Percentiles rank a stretch among this genome's conserved stretches.
phyloP scores from a whole-genome alignment of 2,888 invertebrate genomes.

The Ornithoptera alexandrae region DNA sequence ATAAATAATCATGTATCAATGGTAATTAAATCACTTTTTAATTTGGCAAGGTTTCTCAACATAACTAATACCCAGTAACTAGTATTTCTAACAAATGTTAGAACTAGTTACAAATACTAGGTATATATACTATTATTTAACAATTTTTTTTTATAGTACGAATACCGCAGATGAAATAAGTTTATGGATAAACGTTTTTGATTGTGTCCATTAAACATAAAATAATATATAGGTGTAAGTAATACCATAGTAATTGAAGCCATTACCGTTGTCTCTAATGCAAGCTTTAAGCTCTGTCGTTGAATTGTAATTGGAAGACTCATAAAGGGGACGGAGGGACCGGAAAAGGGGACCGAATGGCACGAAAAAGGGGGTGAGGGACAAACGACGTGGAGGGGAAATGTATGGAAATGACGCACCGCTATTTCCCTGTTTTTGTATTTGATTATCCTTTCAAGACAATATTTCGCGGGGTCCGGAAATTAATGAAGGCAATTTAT shows the following conservation, averaged over 20 bases:
- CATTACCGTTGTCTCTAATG: conserved; percentile 56
- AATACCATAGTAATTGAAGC: conserved; percentile 45
- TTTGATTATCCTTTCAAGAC: conserved; percentile 81
- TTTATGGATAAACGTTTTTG: conserved; percentile 4
- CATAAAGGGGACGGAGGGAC: conserved; percentile 71
- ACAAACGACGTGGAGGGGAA: conserved; percentile 47
- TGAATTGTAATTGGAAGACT: conserved; percentile 75
- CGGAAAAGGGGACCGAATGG: conserved; percentile 62
- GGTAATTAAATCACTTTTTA: no score
- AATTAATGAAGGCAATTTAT: conserved; percentile 80
- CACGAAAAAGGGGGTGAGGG: conserved; percentile 61
- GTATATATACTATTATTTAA: no score
- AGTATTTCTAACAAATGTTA: no score
- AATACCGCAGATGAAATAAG: not conserved
- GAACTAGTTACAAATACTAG: no score
- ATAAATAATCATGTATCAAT: no score
- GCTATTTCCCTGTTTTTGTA: conserved; percentile 79
- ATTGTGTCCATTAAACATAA: conserved; percentile 15
- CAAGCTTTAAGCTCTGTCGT: conserved; percentile 73
- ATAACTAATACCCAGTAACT: no score
- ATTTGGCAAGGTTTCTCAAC: no score
- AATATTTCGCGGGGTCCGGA: conserved; percentile 78
- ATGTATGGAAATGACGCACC: conserved; percentile 80
- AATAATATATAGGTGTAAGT: conserved; percentile 27
- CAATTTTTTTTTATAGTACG: not conserved